Conservation (phyloP, 2,888 invertebrate genomes). For the Hanleya hanleyi region DNA sequence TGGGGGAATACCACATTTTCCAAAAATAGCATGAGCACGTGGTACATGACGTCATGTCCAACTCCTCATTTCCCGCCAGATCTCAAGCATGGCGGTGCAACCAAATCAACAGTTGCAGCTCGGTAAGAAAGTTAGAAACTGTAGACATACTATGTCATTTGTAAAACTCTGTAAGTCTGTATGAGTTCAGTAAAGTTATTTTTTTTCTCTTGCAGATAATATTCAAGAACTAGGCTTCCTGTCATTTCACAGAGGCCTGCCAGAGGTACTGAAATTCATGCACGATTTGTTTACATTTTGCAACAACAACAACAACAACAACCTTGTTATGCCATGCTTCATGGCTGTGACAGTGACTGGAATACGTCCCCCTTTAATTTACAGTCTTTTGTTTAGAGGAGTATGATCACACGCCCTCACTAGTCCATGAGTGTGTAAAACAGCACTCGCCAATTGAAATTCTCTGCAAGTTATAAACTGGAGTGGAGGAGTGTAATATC, state of each 20-base stretch:
- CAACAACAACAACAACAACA: too few species aligned
- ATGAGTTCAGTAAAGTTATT: neutral
- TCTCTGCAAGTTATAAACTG: too few species aligned
- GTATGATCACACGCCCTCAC: too few species aligned
- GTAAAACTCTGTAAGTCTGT: neutral
- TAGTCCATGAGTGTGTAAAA: neutral
- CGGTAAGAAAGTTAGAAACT: slow-evolving; percentile 33
- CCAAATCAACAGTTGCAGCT: slow-evolving; percentile 62
- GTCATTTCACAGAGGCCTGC: slow-evolving; percentile 79
- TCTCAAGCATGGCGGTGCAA: slow-evolving; percentile 49
- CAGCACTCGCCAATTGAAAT: too few species aligned
- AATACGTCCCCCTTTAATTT: too few species aligned
- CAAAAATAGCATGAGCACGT: too few species aligned
- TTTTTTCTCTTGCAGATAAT: slow-evolving; percentile 77
- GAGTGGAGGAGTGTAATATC: too few species aligned
- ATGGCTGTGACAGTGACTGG: too few species aligned
- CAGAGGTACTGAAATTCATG: slow-evolving; percentile 78
- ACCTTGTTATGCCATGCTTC: too few species aligned
- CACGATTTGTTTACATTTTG: too few species aligned
- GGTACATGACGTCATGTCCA: too few species aligned
- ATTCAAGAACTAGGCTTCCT: slow-evolving; percentile 83
- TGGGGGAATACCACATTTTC: too few species aligned
- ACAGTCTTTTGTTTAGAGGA: neutral
- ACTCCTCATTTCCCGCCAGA: slow-evolving; percentile 13
- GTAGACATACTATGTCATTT: neutral